Evolutionary conservation across 2,113 vertebrate species (phyloP), one percentile per base, ranked within the genome.

Genomic region (Ornithorhynchus anatinus): DNA sequence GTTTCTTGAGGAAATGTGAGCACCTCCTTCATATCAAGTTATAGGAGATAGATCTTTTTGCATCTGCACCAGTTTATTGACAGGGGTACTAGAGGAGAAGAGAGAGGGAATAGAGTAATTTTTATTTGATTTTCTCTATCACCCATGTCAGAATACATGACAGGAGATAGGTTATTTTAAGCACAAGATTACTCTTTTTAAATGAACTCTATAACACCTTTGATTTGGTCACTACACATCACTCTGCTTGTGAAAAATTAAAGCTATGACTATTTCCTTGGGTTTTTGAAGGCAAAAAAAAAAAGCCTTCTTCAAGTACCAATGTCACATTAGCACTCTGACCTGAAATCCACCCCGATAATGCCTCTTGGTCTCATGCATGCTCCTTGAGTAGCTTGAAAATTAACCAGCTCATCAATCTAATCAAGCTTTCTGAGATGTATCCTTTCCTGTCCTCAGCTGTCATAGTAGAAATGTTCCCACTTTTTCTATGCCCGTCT

Each of bases 401-500:
- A 32, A 57, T 59, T 65, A 77, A 57, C 25, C 58, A 68, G 27
- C 16, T 32, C 2, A 2, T 32, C 64, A 72, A 82, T 63, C 59
- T 39, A 59, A 72, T 59, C 51, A 53, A 59, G 53, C 59, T 60
- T 62, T 47, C 52, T 44, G 27, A 42, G 33, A 20, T 4, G 37
- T 12, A 10, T 79, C 72, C 69, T 48, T 70, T 64, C 81, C n/a
- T 77, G 72, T 71, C 60, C 38, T 88, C 88, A 85, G 71, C 79
- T 88, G 38, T 75, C 80, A 84, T 59, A 88, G 66, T 77, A 84
- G 79, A 84, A 77, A 82, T 86, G 70, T 85, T 91, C 88, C 82
- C 89, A 86, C 76, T 86, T 81, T n/a, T 83, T 87, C 74, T 89
- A 68, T 68, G 77, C 88, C 76, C 81, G 59, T 88, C 79, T 88